Percentiles rank a stretch among this genome's conserved stretches.
Conservation (phyloP, 2,888 invertebrate species). For the Andrena fulva region DNA sequence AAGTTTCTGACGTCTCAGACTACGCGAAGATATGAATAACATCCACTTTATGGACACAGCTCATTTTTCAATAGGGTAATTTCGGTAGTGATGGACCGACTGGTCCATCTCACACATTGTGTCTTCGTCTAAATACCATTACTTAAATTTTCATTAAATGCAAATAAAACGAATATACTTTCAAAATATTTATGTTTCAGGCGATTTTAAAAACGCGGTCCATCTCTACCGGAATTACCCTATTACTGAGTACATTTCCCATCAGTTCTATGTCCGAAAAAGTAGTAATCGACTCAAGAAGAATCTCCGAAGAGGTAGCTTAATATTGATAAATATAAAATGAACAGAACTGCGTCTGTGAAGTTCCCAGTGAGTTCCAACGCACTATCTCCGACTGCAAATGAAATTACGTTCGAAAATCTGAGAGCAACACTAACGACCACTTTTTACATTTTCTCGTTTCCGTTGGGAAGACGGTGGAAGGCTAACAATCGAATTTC, state of each 20-base stretch:
- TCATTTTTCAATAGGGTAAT: background rate
- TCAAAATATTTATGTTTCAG: too few species aligned
- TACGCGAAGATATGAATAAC: background rate
- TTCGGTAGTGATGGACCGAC: too few species aligned
- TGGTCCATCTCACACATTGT: too few species aligned
- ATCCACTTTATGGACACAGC: conserved; percentile 6
- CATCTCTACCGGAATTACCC: too few species aligned
- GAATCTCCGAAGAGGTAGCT: background rate
- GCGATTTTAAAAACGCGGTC: too few species aligned
- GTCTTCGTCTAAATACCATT: too few species aligned
- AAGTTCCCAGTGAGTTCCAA: background rate
- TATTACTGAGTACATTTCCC: conserved; percentile 6
- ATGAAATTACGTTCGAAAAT: background rate
- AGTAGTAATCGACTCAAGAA: background rate
- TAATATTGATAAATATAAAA: background rate
- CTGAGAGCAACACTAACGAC: conserved; percentile 9
- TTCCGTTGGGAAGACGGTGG: background rate
- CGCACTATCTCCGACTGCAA: background rate
- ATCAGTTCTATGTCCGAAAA: background rate
- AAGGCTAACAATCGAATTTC: conserved; percentile 40
- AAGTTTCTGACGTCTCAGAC: conserved; percentile 7
- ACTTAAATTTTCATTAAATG: too few species aligned
- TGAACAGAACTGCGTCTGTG: background rate
- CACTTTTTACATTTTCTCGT: conserved; percentile 30
- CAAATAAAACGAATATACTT: too few species aligned